Evolutionary conservation across 2,888 invertebrate species (phyloP), one percentile per base, ranked within the genome.

Genomic region (Melitaea athalia): DNA sequence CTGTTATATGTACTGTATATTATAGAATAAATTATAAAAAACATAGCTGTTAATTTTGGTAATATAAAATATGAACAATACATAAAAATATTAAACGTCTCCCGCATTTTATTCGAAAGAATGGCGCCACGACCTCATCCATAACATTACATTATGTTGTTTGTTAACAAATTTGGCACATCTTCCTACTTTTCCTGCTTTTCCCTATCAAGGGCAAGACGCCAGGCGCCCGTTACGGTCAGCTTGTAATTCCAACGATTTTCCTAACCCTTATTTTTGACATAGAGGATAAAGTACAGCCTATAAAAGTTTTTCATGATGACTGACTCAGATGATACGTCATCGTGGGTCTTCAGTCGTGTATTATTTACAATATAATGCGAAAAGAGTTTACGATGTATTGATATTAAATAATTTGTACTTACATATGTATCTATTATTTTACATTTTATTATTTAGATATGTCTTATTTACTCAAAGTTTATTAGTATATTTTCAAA

Each of bases 131-230:
- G 14, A 53, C n/a, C 12, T 7, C n/a, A 17, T 52, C 12, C 5
- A 52, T 24, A 47, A 49, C 50, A 33, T 53, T 61, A 53, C 52
- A n/a, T 66, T 68, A 68, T 65, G 57, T 50, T 61, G 53, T 66
- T 66, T 61, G 45, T 59, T 38, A 45, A 61, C 45, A 66, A 66
- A 66, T 45, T 45, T 62, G 50, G 50, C 50, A 62, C 15, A 33
- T 62, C 60, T 53, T 60, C 61, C 45, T 33, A 17, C 33, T 53
- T 42, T 53, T 60, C 61, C 45, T 33, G n/a, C 33, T 53, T 42
- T 59, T n/a, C 53, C 12, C 53, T 17, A 45, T 66, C 33, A 61
- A 38, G 45, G 55, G n/a, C 24, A 65, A 45, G 60, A 53, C 31
- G 53, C 17, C 33, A 17, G 66, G 59, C 64, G 64, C 64, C 64